A percentile compares a stretch with the other conserved stretches of the same genome.
These are phyloP conservation scores for Ailuropoda melanoleuca DNA, from an alignment of 2,113 vertebrate species.

Conservation along the genomic window DNA sequence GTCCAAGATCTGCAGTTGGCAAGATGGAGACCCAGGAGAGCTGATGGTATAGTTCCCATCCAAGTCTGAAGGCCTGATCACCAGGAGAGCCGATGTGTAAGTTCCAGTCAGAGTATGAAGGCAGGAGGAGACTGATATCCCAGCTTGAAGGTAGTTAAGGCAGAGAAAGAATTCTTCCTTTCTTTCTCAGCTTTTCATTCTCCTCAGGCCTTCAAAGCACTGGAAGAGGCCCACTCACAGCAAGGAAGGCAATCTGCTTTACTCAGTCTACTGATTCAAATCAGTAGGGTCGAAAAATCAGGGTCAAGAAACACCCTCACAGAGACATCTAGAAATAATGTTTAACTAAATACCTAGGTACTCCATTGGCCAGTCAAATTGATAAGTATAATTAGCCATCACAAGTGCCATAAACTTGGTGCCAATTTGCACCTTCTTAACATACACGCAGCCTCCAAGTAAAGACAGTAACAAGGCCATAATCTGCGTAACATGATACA, in stretches of 20 bases:
- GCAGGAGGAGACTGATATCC: not conserved
- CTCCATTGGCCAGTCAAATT: not conserved
- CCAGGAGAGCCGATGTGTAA: not conserved
- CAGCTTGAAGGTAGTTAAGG: not conserved
- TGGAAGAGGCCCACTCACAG: not conserved
- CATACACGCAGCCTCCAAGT: not conserved
- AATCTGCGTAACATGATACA: not conserved
- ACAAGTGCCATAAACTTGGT: not conserved
- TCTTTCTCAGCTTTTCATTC: not conserved
- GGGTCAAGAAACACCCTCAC: not conserved
- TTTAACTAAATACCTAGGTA: not conserved
- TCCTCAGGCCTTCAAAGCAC: not conserved
- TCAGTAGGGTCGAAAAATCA: no score
- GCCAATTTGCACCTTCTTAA: not conserved
- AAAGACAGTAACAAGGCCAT: not conserved
- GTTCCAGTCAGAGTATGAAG: not conserved
- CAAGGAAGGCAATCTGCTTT: not conserved
- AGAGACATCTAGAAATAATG: not conserved
- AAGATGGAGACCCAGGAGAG: not conserved
- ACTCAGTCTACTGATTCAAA: not conserved
- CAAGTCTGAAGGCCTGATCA: not conserved
- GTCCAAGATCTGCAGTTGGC: not conserved
- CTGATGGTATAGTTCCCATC: not conserved
- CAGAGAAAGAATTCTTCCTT: not conserved
- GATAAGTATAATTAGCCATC: not conserved